Base-by-base conservation (phyloP, 2,797 vertebrate genomes). In the Hippoglossus hippoglossus region DNA sequence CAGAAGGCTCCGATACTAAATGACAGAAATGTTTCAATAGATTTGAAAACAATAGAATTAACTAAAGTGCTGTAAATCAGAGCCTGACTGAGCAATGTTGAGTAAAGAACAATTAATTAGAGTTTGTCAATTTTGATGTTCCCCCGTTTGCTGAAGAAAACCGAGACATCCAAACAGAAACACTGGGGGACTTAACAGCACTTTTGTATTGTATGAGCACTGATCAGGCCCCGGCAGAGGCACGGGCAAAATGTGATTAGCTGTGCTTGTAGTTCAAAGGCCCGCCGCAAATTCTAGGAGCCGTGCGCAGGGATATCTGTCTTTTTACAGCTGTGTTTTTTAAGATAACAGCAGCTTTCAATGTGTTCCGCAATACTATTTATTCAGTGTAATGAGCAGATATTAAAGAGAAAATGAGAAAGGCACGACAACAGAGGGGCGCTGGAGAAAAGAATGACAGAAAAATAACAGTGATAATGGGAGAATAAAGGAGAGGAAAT, bases 291-390 rank as follows among this genome's bases (percentile, higher is more conserved):
- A 90, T 79, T 86, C 4, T 62, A 63, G 86, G 80, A 68, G 74
- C 72, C 81, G 49, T 18, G 26, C 68, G 58, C 72, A 56, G 70
- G 56, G 79, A 25, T 91, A 86, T 92, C 87, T 87, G 79, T 52
- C 80, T 77, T 63, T 88, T 75, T 81, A 81, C 92, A 93, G 92
- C 93, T 94, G 93, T 77, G 83, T 83, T 87, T 91, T 94, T 92
- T 88, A 80, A 93, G 94, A 95, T 95, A 94, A 86, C 81, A 24
- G 58, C 76, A 79, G 75, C 79, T 88, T 89, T 92, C 77, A 83
- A 66, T 57, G 50, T 60, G 46, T 41, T 51, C 74, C 7, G 72
- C 80, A 84, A 89, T 51, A 77, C 82, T 82, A 86, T 93, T 92
- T 89, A 89, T 91, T 89, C 84, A 78, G 75, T 83, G 79, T 92